Evolutionary conservation across 2,113 vertebrate genomes (phyloP).

Genomic region (Scolopax mira): DNA sequence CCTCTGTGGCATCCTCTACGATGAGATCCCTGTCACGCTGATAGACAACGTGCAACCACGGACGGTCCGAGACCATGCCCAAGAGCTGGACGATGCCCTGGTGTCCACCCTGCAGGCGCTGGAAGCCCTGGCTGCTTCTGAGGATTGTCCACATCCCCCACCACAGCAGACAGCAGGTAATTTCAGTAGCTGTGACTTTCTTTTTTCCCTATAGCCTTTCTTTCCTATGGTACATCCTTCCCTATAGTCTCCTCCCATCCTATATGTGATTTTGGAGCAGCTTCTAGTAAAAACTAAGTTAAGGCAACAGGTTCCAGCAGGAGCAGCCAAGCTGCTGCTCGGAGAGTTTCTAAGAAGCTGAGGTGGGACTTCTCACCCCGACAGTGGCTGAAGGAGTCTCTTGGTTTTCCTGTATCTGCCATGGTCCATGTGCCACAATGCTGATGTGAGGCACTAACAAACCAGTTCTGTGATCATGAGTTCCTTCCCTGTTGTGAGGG

Average conservation of each 20-base stretch:
- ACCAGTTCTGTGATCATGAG: neutral
- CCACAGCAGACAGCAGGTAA: slow-evolving; percentile 96
- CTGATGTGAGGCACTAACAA: neutral
- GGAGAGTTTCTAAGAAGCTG: neutral
- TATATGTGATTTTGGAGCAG: neutral
- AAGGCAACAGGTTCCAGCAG: neutral
- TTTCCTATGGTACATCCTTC: neutral
- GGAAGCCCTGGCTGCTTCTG: slow-evolving; percentile 96
- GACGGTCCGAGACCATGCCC: slow-evolving; percentile 93
- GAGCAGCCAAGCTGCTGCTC: neutral
- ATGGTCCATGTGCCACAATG: rapidly evolving
- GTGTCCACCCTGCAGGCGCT: slow-evolving; percentile 97
- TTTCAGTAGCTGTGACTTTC: neutral
- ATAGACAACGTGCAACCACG: slow-evolving; percentile 91
- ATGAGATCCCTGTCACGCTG: slow-evolving; percentile 92
- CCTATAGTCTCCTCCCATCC: neutral
- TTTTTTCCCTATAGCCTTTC: neutral
- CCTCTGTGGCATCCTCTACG: slow-evolving; percentile 76
- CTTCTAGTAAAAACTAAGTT: neutral
- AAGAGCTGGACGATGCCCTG: slow-evolving; percentile 95
- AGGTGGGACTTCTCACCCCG: neutral
- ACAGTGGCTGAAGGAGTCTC: neutral
- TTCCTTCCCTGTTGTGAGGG: neutral
- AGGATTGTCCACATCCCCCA: slow-evolving; percentile 90
- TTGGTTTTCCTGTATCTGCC: neutral